phyloP scores from a whole-genome alignment of 1,140 invertebrate species.

The Temnothorax longispinosus region DNA sequence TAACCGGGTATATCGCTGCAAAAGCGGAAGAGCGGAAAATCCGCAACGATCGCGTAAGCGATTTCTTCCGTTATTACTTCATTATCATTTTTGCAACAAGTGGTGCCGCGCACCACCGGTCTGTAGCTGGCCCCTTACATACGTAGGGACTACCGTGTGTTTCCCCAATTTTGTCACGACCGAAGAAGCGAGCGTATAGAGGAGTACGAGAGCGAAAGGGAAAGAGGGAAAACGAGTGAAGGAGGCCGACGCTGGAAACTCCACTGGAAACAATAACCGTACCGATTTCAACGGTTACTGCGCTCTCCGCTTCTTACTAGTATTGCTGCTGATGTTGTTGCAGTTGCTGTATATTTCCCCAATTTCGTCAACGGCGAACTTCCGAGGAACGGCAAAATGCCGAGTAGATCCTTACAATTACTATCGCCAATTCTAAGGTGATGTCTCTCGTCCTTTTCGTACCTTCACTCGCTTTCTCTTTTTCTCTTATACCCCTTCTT shows the following conservation, averaged over 20 bases:
- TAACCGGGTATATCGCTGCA: slow-evolving; percentile 35
- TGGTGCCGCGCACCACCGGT: slow-evolving; percentile 39
- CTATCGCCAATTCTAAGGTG: slow-evolving; percentile 21
- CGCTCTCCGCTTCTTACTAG: slow-evolving; percentile 26
- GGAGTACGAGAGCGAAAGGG: background rate
- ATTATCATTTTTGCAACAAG: slow-evolving; percentile 71
- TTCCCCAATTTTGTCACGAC: slow-evolving; percentile 24
- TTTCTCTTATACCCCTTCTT: background rate
- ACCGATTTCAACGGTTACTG: slow-evolving; percentile 48
- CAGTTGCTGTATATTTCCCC: slow-evolving; percentile 45
- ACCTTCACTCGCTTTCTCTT: background rate
- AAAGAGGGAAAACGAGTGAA: slow-evolving; percentile 11
- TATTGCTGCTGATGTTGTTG: slow-evolving; percentile 45
- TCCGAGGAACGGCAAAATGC: slow-evolving; percentile 34
- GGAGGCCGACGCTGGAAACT: slow-evolving; percentile 12
- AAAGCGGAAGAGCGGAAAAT: slow-evolving; percentile 43
- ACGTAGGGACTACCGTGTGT: slow-evolving; percentile 36
- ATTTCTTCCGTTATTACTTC: slow-evolving; percentile 61
- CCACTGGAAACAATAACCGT: slow-evolving; percentile 55
- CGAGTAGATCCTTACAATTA: slow-evolving; percentile 53
- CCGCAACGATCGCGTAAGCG: slow-evolving; percentile 62
- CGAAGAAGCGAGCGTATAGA: background rate
- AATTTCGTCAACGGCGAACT: slow-evolving; percentile 43
- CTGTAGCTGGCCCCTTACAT: slow-evolving; percentile 3
- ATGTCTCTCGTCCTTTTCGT: slow-evolving; percentile 11